Base-by-base conservation (phyloP, 2,888 invertebrate genomes). In the Ormyrus labotus region DNA sequence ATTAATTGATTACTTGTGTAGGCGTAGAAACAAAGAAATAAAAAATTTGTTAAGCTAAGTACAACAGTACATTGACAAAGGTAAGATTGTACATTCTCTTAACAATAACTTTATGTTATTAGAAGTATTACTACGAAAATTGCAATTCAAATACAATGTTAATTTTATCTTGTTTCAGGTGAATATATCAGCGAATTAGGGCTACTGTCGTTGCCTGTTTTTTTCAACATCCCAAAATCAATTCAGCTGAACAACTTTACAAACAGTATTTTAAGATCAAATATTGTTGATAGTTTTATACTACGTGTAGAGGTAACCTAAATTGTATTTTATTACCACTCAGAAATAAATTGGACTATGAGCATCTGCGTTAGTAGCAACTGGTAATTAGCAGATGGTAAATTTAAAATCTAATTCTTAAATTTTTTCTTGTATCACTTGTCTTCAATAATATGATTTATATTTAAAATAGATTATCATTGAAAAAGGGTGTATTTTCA, bases 31-130 rank as follows among this genome's bases (percentile, higher is more conserved):
- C n/a, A 58, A 58, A 58, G 57, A 58, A 1, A 1, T 58, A n/a
- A 10, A 58, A 58, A 58, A 1, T 2, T 58, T 58, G 2, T n/a
- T 58, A n/a, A 58, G 57, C n/a, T n/a, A 6, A 6, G n/a, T 58
- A 58, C 57, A 58, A 58, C 1, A 58, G 3, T 11, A 58, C 57
- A 58, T 58, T 58, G 6, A 10, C n/a, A 58, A 58, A n/a, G 57
- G 57, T 58, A 58, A 58, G 57, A 58, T 58, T 58, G n/a, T 58
- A 58, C 10, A n/a, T 58, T n/a, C 13, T n/a, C n/a, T n/a, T n/a
- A 58, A 58, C 3, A 2, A 11, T 58, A 58, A 58, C 2, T 58
- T 4, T 58, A n/a, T 58, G n/a, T n/a, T n/a, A n/a, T n/a, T n/a
- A n/a, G n/a, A n/a, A n/a, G n/a, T n/a, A n/a, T n/a, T n/a, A n/a